A percentile compares a stretch with the other conserved stretches of the same genome.
Conservation (phyloP, 2,113 vertebrate genomes). For the Brachypodius melanocephalos region DNA sequence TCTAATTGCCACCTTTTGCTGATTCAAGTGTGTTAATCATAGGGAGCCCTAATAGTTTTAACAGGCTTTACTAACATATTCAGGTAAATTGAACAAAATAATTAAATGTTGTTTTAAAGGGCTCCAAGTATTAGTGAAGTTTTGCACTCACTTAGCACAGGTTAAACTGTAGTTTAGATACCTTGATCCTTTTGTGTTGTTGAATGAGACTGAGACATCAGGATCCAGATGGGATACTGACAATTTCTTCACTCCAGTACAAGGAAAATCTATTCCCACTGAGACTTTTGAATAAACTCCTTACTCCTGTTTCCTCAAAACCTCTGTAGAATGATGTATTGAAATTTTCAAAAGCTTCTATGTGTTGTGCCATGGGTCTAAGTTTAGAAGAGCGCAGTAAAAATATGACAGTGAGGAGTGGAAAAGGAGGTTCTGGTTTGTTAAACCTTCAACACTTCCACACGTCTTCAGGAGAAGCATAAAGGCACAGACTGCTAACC, state of each 20-base stretch:
- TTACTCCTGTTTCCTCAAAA: background rate
- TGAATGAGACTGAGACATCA: background rate
- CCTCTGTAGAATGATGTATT: background rate
- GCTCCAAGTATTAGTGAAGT: slow-evolving; percentile 71
- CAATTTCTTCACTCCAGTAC: background rate
- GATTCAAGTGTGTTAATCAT: slow-evolving; percentile 77
- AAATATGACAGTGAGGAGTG: background rate
- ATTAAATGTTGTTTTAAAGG: slow-evolving; percentile 78
- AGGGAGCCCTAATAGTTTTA: slow-evolving; percentile 70
- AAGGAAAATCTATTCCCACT: background rate
- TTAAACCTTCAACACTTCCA: background rate
- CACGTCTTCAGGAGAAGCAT: background rate
- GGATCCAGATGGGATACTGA: background rate
- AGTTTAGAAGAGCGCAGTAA: background rate
- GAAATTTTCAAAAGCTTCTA: background rate
- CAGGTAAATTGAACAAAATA: slow-evolving; percentile 75
- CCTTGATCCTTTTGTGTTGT: slow-evolving; percentile 9
- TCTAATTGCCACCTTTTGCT: slow-evolving; percentile 75
- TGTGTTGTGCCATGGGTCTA: rapidly evolving
- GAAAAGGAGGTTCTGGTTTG: background rate
- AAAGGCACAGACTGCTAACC: background rate
- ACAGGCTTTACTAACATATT: slow-evolving; percentile 72
- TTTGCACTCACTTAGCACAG: slow-evolving; percentile 58
- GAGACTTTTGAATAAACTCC: background rate
- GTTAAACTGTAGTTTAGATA: slow-evolving; percentile 39